phyloP scores from a whole-genome alignment of 2,888 invertebrate genomes.

The Crepidodera aurea region DNA sequence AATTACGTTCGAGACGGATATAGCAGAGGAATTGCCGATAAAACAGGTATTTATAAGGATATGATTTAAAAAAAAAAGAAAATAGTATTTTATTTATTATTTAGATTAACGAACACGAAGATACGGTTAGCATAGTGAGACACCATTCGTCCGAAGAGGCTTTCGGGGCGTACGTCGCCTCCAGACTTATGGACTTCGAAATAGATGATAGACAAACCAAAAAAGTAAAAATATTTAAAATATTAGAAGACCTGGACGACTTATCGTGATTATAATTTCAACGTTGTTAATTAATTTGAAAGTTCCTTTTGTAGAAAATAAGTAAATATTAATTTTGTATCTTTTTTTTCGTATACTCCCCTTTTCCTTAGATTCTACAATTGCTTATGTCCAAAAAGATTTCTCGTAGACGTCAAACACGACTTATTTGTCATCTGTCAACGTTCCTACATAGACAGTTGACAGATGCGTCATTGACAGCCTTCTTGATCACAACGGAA shows the following conservation, averaged over 20 bases:
- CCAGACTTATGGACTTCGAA: slow-evolving; percentile 29
- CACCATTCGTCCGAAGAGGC: slow-evolving; percentile 34
- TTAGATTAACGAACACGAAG: slow-evolving; percentile 2
- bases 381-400: too few species aligned
- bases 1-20: slow-evolving; percentile 4
- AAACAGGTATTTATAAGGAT: slow-evolving; percentile 18
- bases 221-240: slow-evolving; percentile 32
- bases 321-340: too few species aligned
- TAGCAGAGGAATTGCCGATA: slow-evolving; percentile 4
- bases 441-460: too few species aligned
- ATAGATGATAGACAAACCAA: slow-evolving; percentile 28
- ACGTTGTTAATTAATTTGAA: not conserved
- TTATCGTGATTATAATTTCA: too few species aligned
- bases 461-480: too few species aligned
- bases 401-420: too few species aligned
- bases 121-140: slow-evolving; percentile 17
- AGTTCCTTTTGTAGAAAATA: not conserved
- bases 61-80: not conserved
- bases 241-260: slow-evolving; percentile 28
- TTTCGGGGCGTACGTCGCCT: slow-evolving; percentile 33
- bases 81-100: not conserved
- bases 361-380: too few species aligned
- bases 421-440: too few species aligned
- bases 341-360: too few species aligned
- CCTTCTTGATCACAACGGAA: too few species aligned